Evolutionary conservation across 2,113 vertebrate species (phyloP), one percentile per base, ranked within the genome.

Genomic region (Lepus europaeus): DNA sequence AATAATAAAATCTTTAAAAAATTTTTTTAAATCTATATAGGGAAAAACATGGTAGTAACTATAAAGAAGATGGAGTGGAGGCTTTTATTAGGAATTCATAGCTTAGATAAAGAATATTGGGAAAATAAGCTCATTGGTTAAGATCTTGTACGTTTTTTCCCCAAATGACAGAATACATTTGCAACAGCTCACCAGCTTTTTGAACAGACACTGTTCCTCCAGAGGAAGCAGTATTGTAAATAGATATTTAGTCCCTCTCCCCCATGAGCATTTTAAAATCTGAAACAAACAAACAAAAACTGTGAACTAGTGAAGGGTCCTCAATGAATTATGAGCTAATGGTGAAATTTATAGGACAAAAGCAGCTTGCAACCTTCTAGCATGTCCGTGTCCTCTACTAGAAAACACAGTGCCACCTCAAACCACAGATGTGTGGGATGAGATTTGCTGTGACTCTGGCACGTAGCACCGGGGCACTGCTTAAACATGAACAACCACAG

Each of bases 91-190:
- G 31, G 36, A 82, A 79, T 76, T 90, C 82, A 59, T 45, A 82
- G 49, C 64, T 59, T 83, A 14, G 33, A 73, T 49, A 66, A 77
- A 80, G 56, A 88, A 45, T 49, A 79, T 6, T 61, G 59, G 51
- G 53, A 95, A 89, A 93, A 90, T 72, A 90, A 66, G 82, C 33
- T 86, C 53, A 83, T 23, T 87, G 53, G 68, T 89, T 96, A 90
- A 64, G 33, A 39, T 63, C 56, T 70, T 88, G 85, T 56, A 63
- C 86, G 80, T 14, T 63, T 66, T 93, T 82, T 53, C 63, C 72
- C 74, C 53, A 53, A 85, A 36, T 61, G 56, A 95, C 17, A 87
- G 5, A 89, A 73, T 76, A n/a, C 6, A 68, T 5, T 63, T 95
- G 63, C 14, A 84, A 81, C 0, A 64, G n/a, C 31, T 56, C 77